Base-by-base conservation (phyloP, 2,888 invertebrate species). In the Hirtodrosophila trivittata region DNA sequence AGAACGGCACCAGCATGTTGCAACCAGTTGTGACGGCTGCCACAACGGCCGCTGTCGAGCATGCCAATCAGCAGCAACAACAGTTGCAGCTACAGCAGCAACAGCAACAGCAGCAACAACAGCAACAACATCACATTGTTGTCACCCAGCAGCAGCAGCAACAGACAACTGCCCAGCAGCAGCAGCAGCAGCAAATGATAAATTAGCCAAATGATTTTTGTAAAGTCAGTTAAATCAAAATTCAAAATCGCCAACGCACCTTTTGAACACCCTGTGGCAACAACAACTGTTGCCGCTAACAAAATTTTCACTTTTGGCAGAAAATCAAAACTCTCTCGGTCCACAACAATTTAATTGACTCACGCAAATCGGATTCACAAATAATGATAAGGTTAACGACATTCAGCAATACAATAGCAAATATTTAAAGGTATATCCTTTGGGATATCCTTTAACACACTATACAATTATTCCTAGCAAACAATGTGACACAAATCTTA, bases 21-120 rank as follows among this genome's bases (percentile, higher is more conserved):
- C 91, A 90, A 46, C 89, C 90, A 1, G 87, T 90, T 50, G 80
- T 88, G 8, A 82, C 86, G 38, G 83, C 88, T 32, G 84, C 89
- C 25, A 84, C 89, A 18, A 83, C 88, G 47, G 82, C 88, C 1
- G 86, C 88, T 2, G 68, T 87, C 59, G 87, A 89, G 49, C 89
- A 89, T 57, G 89, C 88, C 38, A 87, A 87, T 90, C 89, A 92
- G 90, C 68, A 92, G 90, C 91, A 92, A 39, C 91, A 92, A 64
- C 92, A 92, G 75, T 88, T 91, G 8, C 93, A 92, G 71, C 92
- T 92, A 80, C 87, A 80, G 2, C 86, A 85, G 14, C 72, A 72
- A 1, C 85, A 80, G 5, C 85, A 86, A 5, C 78, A 87, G 0
- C 70, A 77, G 0, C 87, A 87, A 1, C 83, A 87, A 3, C 83